phyloP scores from a whole-genome alignment of 2,113 vertebrate species.

The Limanda limanda region DNA sequence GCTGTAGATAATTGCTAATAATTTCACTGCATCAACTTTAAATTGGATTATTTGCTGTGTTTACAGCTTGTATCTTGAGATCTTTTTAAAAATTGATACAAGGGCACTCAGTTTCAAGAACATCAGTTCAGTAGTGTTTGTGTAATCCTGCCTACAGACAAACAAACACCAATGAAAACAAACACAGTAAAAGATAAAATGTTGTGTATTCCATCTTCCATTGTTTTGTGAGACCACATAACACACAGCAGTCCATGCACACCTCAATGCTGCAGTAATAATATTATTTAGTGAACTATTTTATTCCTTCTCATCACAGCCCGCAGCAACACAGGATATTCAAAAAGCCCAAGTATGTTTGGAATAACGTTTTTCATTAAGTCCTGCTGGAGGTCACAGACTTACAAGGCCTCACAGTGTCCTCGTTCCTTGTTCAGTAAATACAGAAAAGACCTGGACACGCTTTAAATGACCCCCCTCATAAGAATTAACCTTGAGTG shows the following conservation, averaged over 20 bases:
- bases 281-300: background rate
- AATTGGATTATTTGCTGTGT: too few species aligned
- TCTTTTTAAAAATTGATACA: too few species aligned
- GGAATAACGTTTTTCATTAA: slow-evolving; percentile 25
- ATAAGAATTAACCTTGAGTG: slow-evolving; percentile 9
- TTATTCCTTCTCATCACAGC: background rate
- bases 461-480: slow-evolving; percentile 9
- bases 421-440: slow-evolving; percentile 31
- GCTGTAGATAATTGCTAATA: too few species aligned
- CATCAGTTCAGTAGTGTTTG: too few species aligned
- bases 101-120: too few species aligned
- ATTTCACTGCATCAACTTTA: too few species aligned
- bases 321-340: background rate
- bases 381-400: slow-evolving; percentile 18
- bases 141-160: too few species aligned
- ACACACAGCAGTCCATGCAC: background rate
- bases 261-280: background rate
- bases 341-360: slow-evolving; percentile 16
- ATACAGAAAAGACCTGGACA: slow-evolving; percentile 24
- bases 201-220: background rate
- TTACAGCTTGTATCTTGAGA: too few species aligned
- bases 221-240: background rate
- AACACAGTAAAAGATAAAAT: background rate
- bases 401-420: slow-evolving; percentile 1
- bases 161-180: too few species aligned